Percentiles rank a stretch among this genome's conserved stretches.
phyloP scores from a whole-genome alignment of 2,113 vertebrate species.

The Istiophorus platypterus region DNA sequence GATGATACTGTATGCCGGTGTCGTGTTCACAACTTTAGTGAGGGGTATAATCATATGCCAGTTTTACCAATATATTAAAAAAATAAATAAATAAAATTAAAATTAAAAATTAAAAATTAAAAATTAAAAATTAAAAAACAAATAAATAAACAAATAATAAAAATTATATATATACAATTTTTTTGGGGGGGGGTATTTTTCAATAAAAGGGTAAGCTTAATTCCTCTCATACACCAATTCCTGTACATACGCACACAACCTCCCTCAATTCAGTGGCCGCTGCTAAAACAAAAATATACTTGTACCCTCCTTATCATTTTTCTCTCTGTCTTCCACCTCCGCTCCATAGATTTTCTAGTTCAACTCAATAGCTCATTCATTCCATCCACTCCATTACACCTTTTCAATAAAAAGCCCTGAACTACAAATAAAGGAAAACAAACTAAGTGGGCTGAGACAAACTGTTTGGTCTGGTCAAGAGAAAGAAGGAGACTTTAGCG shows the following conservation, averaged over 20 bases:
- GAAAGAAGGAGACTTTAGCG: constrained; percentile 4
- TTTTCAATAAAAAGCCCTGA: constrained; percentile 14
- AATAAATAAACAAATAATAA: too few species aligned
- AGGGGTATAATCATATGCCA: constrained; percentile 13
- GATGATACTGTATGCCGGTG: not conserved
- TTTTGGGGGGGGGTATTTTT: too few species aligned
- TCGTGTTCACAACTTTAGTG: not conserved
- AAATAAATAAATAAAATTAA: too few species aligned
- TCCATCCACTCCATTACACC: constrained; percentile 14
- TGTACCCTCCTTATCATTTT: not conserved
- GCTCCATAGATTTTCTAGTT: not conserved
- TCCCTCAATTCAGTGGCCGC: constrained; percentile 12
- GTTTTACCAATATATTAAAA: not conserved
- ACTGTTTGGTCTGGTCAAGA: constrained; percentile 28
- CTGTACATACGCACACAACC: constrained; percentile 1
- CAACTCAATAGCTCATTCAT: constrained; percentile 23
- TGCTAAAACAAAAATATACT: constrained; percentile 12
- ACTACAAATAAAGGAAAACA: constrained; percentile 37
- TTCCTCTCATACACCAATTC: constrained; percentile 3
- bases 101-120: too few species aligned
- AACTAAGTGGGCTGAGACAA: constrained; percentile 11
- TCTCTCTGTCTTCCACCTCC: not conserved
- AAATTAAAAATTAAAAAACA: too few species aligned
- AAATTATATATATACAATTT: too few species aligned
- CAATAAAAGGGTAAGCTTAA: constrained; percentile 36